These are phyloP conservation scores for Ceratina australensis DNA, from an alignment of 1,140 invertebrate genomes.

Conservation along the genomic window DNA sequence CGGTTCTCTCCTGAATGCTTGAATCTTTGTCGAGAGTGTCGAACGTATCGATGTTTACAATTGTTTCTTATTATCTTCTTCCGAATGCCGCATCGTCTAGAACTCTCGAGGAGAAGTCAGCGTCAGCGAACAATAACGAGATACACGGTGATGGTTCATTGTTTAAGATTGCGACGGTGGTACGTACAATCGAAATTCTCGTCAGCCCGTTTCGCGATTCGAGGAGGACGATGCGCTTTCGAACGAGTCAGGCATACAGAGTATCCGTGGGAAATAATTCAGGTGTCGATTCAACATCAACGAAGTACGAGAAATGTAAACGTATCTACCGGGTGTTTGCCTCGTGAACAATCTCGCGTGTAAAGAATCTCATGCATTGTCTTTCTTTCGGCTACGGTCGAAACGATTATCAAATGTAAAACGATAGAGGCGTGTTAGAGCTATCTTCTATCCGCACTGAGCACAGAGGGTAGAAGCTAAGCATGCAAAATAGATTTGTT, in stretches of 20 bases:
- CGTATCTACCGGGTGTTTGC: no score
- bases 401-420: no score
- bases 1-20: background rate
- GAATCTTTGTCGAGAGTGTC: background rate
- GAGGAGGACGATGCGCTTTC: slow-evolving; percentile 43
- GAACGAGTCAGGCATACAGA: background rate
- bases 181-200: slow-evolving; percentile 47
- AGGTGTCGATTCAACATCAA: no score
- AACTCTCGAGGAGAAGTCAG: slow-evolving; percentile 58
- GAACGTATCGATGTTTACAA: slow-evolving; percentile 12
- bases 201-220: slow-evolving; percentile 19
- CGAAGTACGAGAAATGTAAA: no score
- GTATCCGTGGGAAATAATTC: no score
- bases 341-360: no score
- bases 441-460: no score
- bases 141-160: slow-evolving; percentile 10
- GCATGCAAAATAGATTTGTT: no score
- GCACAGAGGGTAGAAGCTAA: no score
- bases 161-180: background rate
- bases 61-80: background rate
- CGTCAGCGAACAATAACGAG: slow-evolving; percentile 36
- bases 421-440: background rate
- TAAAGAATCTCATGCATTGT: no score
- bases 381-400: no score
- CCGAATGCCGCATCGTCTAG: slow-evolving; percentile 35